Evolutionary conservation across 2,113 vertebrate genomes (phyloP).

Genomic region (Antigone vipio): DNA sequence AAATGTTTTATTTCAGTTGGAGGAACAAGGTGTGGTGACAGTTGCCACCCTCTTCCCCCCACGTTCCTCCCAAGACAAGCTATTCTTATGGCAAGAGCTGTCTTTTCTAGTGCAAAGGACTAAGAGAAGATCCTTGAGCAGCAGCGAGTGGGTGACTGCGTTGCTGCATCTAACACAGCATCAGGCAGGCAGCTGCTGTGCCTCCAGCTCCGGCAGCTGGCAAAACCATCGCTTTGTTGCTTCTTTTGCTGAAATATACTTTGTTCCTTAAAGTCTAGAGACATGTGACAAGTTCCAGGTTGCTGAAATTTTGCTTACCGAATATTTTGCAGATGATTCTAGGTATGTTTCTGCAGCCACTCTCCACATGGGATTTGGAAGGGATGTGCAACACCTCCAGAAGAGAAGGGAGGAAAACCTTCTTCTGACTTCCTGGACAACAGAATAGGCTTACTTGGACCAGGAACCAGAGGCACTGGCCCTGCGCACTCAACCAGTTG

Average conservation of each 20-base stretch:
- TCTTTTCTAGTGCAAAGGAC: background rate
- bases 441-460: background rate
- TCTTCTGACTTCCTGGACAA: background rate
- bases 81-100: background rate
- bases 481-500: background rate
- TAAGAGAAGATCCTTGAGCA: background rate
- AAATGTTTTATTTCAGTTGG: background rate
- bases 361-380: background rate
- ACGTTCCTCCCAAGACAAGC: background rate
- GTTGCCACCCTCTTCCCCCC: background rate
- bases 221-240: background rate
- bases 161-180: rapidly evolving
- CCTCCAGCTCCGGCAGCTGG: background rate
- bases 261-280: background rate
- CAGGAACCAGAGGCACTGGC: background rate
- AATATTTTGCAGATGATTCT: background rate
- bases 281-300: background rate
- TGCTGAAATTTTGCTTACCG: background rate
- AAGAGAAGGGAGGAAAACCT: background rate
- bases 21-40: background rate
- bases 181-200: background rate
- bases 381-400: background rate
- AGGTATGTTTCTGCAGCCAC: background rate
- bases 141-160: background rate
- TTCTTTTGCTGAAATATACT: background rate